Conservation (phyloP, 2,113 vertebrate genomes). For the Herpailurus yagouaroundi region DNA sequence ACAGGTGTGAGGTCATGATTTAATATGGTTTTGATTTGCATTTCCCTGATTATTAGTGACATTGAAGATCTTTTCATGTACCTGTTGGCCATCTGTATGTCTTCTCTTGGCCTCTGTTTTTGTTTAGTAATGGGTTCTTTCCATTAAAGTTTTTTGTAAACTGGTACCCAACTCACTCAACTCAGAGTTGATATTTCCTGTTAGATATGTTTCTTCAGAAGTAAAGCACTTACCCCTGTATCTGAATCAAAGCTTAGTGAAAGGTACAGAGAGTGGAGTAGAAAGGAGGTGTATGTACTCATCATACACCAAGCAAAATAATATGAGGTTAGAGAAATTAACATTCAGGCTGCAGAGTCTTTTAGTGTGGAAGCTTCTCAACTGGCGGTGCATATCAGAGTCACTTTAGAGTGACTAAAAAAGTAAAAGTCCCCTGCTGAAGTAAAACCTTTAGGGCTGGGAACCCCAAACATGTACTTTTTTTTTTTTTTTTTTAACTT, state of each 20-base stretch:
- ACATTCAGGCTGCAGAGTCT: neutral
- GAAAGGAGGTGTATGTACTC: neutral
- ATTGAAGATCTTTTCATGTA: neutral
- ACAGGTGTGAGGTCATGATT: neutral
- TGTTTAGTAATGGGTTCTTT: neutral
- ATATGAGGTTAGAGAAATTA: neutral
- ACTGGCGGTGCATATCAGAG: neutral
- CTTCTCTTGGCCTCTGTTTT: slow-evolving; percentile 33
- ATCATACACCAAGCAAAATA: neutral
- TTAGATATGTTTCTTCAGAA: slow-evolving; percentile 26
- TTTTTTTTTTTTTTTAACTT: neutral
- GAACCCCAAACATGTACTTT: neutral
- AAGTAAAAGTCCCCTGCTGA: neutral
- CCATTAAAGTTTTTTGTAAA: slow-evolving; percentile 27
- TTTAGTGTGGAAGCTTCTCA: neutral
- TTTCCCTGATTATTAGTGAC: neutral
- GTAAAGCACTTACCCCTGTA: neutral
- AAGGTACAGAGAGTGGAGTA: neutral
- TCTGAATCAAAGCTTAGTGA: slow-evolving; percentile 17
- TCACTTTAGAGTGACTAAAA: neutral
- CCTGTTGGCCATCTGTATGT: neutral
- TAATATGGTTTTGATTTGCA: neutral
- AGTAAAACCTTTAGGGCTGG: neutral
- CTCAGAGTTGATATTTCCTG: slow-evolving; percentile 19
- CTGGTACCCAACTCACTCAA: neutral